Conservation (phyloP, 1,140 invertebrate species). For the Zaprionus gabonicus region DNA sequence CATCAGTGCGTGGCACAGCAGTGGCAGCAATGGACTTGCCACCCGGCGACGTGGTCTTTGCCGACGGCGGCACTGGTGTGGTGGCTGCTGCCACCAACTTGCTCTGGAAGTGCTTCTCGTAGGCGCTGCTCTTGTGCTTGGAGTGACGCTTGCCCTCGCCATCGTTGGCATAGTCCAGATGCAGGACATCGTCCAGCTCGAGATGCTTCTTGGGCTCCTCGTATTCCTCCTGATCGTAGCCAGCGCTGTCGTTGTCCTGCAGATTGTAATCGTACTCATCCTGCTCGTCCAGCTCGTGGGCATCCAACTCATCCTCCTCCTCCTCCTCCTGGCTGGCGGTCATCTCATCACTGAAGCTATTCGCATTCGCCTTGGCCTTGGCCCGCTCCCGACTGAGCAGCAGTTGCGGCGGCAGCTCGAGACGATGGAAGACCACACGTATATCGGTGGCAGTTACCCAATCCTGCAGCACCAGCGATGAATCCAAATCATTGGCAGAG, state of each 20-base stretch:
- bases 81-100: conserved; percentile 79
- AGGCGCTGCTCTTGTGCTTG: conserved; percentile 67
- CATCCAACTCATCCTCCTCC: conserved; percentile 59
- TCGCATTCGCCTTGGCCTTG: conserved; percentile 72
- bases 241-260: conserved; percentile 80
- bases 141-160: conserved; percentile 55
- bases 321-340: conserved; percentile 65
- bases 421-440: conserved; percentile 95
- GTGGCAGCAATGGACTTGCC: conserved; percentile 36
- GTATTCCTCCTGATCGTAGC: conserved; percentile 80
- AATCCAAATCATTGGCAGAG: conserved; percentile 96
- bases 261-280: conserved; percentile 80
- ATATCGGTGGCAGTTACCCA: conserved; percentile 99
- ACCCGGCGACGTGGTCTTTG: conserved; percentile 8
- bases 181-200: conserved; percentile 75
- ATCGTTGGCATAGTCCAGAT: conserved; percentile 79
- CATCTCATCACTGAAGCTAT: conserved; percentile 83
- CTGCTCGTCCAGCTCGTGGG: conserved; percentile 72
- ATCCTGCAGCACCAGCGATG: conserved; percentile 97
- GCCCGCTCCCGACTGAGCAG: conserved; percentile 72
- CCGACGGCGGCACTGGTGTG: conserved; percentile 58
- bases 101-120: conserved; percentile 74
- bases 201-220: conserved; percentile 82
- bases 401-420: conserved; percentile 88
- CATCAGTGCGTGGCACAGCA: conserved; percentile 1